Evolutionary conservation across 1,140 invertebrate genomes (phyloP), one percentile per base, ranked within the genome.

Genomic region (Araneus ventricosus): DNA sequence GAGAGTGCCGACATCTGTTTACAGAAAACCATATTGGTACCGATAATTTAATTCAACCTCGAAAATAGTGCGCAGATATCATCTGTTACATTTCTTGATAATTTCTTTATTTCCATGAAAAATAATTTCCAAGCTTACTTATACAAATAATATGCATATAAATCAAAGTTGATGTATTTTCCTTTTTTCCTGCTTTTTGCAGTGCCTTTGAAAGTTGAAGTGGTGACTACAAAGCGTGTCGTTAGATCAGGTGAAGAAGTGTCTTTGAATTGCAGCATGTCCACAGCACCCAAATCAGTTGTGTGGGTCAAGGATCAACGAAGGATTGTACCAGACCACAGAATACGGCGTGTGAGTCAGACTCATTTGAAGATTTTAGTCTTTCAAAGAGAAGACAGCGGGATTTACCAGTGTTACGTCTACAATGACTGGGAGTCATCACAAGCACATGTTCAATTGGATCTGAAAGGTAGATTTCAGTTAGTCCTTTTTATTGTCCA

Each of bases 341-440:
- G 94, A 59, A 91, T 93, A 22, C 37, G 94, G 27, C 59, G 88
- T 3, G 70, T 93, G 10, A 89, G 93, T 27, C 85, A 92, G 37
- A 92, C 90, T 27, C 80, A 90, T 63, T 41, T 94, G 5, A 89
- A 89, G 37, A 94, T 94, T 17, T 45, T 89, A 1, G 90, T 91
- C 24, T 94, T 94, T 67, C 86, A 93, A 63, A 80, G 87, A 61
- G 94, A 94, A 67, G 93, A 94, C 24, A 93, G 89, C 70, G 94
- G 94, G 22, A 86, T 94, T 75, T 93, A 94, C 70, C 94, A 94
- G 61, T 94, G 94, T 52, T 94, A 93, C 30, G 91, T 94, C 24
- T 93, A 93, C 45, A 91, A 92, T 88, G 88, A 94, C 79, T 93
- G 94, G 88, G 94, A 94, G 39, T 93, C 93, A 10, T 75, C 93